phyloP scores from a whole-genome alignment of 2,888 invertebrate species.

The Drosophila bunnanda region DNA sequence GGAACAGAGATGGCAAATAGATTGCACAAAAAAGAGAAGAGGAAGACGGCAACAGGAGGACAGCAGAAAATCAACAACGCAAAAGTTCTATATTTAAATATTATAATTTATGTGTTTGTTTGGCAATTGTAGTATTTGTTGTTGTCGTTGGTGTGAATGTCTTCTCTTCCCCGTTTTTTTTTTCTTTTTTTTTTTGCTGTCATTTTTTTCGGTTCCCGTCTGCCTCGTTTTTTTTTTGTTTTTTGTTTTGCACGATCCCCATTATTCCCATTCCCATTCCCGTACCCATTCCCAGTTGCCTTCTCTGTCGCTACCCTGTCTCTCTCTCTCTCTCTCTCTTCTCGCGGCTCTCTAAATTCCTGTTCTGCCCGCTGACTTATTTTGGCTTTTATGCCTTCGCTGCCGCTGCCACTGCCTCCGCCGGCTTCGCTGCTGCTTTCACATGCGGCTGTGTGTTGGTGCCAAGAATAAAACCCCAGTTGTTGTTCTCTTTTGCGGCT shows the following conservation, averaged over 20 bases:
- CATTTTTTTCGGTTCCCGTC: constrained; percentile 56
- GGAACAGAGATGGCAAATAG: constrained; percentile 43
- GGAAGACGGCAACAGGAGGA: constrained; percentile 36
- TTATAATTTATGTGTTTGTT: constrained; percentile 81
- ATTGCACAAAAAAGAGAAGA: constrained; percentile 46
- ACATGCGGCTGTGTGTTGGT: constrained; percentile 18
- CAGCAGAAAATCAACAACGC: constrained; percentile 65
- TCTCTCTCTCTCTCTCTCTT: constrained; percentile 8
- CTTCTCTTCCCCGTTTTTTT: constrained; percentile 44
- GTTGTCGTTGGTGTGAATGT: constrained; percentile 39
- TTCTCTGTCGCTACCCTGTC: not conserved
- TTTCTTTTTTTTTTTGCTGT: constrained; percentile 21
- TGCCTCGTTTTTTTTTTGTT: constrained; percentile 49
- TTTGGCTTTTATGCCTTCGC: constrained; percentile 68
- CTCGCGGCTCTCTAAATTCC: constrained; percentile 60
- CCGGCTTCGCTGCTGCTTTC: constrained; percentile 24
- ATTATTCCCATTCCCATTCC: constrained; percentile 42
- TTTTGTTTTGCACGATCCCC: constrained; percentile 37
- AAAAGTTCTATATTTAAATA: constrained; percentile 80
- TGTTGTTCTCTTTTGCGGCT: constrained; percentile 32
- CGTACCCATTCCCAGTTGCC: constrained; percentile 14
- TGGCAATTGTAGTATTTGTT: constrained; percentile 63
- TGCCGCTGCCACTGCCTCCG: constrained; percentile 21
- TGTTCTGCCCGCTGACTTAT: constrained; percentile 70
- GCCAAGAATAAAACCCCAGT: constrained; percentile 34